Evolutionary conservation across 2,113 vertebrate species (phyloP), one percentile per base, ranked within the genome.

Genomic region (Protobothrops flavoviridis): DNA sequence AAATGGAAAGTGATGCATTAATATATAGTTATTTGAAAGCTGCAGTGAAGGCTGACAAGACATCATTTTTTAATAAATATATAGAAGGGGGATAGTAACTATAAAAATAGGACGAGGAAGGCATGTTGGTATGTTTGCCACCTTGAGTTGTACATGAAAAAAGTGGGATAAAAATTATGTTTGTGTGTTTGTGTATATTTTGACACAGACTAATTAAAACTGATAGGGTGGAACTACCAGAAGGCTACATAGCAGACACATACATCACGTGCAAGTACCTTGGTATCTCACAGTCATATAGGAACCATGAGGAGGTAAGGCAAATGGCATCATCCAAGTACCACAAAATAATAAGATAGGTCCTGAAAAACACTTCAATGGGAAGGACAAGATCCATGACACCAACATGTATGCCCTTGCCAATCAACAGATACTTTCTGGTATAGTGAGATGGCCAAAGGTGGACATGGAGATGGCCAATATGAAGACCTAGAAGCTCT

Each of bases 31-130:
- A 92, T 21, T 29, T 87, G 4, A 90, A 1, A 56, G 52, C 0
- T 1, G 29, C 9, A 87, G 11, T 85, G n/a, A 61, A 93, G 93
- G 93, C 61, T 94, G 87, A 91, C 87, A 81, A 88, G 61, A 88
- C 7, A 61, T 89, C 3, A 61, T 95, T 61, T 90, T 69, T 61
- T 92, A 94, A 94, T 88, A 53, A 4, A 50, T 17, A 24, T 87
- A 85, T 2, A 89, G 64, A 69, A 64, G 64, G 29, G 15, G 12
- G 29, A 69, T 50, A 69, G 33, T 69, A 69, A 33, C 17, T 69
- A 69, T 33, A 69, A 69, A 69, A 69, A 69, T 17, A 69, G 13
- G 64, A 69, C 13, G 29, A 69, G 33, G 29, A 33, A 69, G 64
- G 33, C 64, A 69, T 64, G 5, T 69, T 33, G 64, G 5, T 33